Percentiles rank a stretch among this genome's conserved stretches.
Evolutionary conservation across 2,797 vertebrate species (phyloP).

Genomic region (Acipenser transmontanus): DNA sequence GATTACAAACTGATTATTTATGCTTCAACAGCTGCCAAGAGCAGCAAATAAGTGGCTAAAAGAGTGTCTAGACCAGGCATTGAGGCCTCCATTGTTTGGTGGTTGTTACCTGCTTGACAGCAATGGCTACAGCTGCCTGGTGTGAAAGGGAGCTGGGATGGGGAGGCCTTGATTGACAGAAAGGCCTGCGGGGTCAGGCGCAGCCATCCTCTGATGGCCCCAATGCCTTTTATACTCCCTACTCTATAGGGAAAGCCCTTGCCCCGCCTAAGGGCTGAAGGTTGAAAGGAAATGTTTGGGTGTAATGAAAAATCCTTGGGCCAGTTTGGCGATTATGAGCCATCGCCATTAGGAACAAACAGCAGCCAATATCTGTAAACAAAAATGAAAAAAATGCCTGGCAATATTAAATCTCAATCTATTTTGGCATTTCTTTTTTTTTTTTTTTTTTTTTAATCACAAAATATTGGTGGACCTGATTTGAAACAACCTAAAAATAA

Average conservation of each 20-base stretch:
- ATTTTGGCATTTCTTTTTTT: no score
- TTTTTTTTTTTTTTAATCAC: no score
- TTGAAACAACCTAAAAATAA: no score
- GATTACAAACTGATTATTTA: conserved; percentile 84
- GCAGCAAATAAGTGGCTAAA: conserved; percentile 82
- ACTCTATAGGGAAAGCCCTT: conserved; percentile 59
- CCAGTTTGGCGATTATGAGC: conserved; percentile 65
- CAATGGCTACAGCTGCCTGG: conserved; percentile 76
- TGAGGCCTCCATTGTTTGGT: conserved; percentile 75
- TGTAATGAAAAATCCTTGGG: conserved; percentile 62
- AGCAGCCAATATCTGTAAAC: conserved; percentile 30
- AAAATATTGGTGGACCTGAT: no score
- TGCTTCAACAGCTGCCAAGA: conserved; percentile 82
- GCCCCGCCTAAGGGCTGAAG: conserved; percentile 68
- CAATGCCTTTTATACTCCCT: conserved; percentile 57
- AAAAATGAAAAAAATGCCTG: neutral
- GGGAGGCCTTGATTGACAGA: conserved; percentile 69
- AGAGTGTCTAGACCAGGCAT: conserved; percentile 82
- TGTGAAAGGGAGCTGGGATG: conserved; percentile 69
- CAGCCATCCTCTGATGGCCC: conserved; percentile 60
- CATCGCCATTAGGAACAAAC: conserved; percentile 49
- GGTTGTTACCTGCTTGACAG: conserved; percentile 81
- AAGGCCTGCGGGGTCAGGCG: conserved; percentile 65
- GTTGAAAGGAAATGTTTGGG: conserved; percentile 70
- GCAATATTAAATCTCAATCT: neutral